Evolutionary conservation across 2,888 invertebrate species (phyloP), one percentile per base, ranked within the genome.

Genomic region (Drosophila pseudotakahashii): DNA sequence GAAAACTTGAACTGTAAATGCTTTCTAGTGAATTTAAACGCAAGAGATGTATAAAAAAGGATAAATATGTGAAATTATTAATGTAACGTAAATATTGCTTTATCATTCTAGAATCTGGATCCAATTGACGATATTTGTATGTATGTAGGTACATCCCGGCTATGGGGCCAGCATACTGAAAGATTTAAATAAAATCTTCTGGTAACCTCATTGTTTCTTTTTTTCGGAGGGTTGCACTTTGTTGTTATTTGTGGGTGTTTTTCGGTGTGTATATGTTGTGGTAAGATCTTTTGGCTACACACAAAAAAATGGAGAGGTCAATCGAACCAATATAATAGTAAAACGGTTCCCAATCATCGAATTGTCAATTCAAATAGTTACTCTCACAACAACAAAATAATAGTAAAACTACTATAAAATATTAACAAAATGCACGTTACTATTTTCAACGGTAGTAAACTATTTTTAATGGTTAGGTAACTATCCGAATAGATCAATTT

Each of bases 11-110:
- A 45, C 13, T 30, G 16, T 68, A 53, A 37, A 68, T 32, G 32
- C 32, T 26, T 47, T 70, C 45, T 37, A 69, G 47, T 26, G 26
- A 69, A 66, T 69, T 10, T 11, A 55, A 66, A 66, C 41, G 14
- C 13, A 63, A 48, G 37, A 37, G 16, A 45, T 37, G 10, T 23
- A 61, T 45, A 63, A 26, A 26, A 61, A 61, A 45, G 30, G 45
- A 45, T 19, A 61, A 42, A 37, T 14, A 32, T 69, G 45, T 13
- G 11, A 68, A 69, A 69, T 26, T 14, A 61, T 55, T 9, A 47
- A 14, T 3, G 16, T n/a, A 54, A 69, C n/a, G 30, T 47, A 39
- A 10, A n/a, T 47, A 39, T 45, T 32, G 42, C 13, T 47, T 16
- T n/a, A 47, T 34, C 36, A 6, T 2, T 26, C 26, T 26, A 26